Base-by-base conservation (phyloP, 2,113 vertebrate genomes). In the Pterocles orientalis region DNA sequence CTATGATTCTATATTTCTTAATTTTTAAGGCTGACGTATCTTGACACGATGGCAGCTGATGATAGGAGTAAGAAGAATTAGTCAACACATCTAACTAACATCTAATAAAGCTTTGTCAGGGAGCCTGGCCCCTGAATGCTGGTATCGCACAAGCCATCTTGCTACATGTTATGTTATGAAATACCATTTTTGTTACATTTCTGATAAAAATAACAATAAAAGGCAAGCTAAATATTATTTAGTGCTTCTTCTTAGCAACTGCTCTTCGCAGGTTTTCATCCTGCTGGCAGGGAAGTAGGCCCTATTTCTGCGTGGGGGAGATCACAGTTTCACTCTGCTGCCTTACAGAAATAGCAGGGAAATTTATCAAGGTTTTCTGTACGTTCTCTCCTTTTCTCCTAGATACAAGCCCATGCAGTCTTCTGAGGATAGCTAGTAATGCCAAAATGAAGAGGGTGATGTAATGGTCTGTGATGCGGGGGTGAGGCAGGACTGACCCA, bases 321-420 rank as follows among this genome's bases (percentile, higher is more conserved):
- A 91, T 97, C 80, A 73, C 94, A 88, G 93, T 91, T 96, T 96
- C 80, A 11, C 88, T 78, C 56, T 88, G 93, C 85, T 82, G 71
- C 89, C 51, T 96, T 95, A 87, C 92, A 97, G 94, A 97, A 97
- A 97, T 94, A 97, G 84, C 75, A 93, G 57, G 82, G 73, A 71
- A 97, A 95, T 92, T 97, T 31, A 1, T 94, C 96, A 94, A 78
- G 64, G n/a, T 66, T 96, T 92, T 93, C 85, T 97, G 93, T 73
- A 92, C 72, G 33, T 86, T 86, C 58, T 94, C 89, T 83, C 41
- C 72, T 88, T 90, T 93, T 88, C 75, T 87, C 82, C 88, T 84
- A 94, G 41, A 34, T 90, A 43, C 77, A 95, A 93, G 92, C 20
- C 39, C 72, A 65, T 90, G 50, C 60, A 88, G 82, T 73, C 65